phyloP scores from a whole-genome alignment of 2,888 invertebrate species.

The Holacanthella duospinosa region DNA sequence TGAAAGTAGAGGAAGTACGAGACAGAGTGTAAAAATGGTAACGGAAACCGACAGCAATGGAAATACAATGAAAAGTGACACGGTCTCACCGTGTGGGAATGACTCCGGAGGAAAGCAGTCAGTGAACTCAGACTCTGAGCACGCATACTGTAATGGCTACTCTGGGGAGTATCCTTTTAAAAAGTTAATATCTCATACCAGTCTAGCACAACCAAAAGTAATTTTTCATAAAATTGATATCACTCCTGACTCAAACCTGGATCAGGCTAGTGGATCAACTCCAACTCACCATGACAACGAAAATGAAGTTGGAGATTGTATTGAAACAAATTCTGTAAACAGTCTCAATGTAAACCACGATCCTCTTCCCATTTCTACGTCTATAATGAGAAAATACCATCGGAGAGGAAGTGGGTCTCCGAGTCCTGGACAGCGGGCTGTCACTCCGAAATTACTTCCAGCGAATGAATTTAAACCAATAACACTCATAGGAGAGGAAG shows the following conservation, averaged over 20 bases:
- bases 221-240: not conserved
- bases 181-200: not conserved
- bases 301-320: not conserved
- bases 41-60: conserved; percentile 30
- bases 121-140: conserved; percentile 5
- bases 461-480: too few species aligned
- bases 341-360: too few species aligned
- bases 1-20: not conserved
- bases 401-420: not conserved
- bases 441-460: not conserved
- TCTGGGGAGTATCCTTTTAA: not conserved
- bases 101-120: not conserved
- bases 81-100: too few species aligned
- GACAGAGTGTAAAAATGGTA: conserved; percentile 1
- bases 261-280: not conserved
- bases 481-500: too few species aligned
- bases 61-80: conserved; percentile 23
- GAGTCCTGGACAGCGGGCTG: not conserved
- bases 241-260: not conserved
- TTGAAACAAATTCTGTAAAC: too few species aligned
- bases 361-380: not conserved
- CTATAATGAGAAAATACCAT: not conserved
- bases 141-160: not conserved
- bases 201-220: not conserved
- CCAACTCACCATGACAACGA: not conserved